These are phyloP conservation scores for Diphyllodes magnificus DNA, from an alignment of 2,113 vertebrate species.

Conservation along the genomic window DNA sequence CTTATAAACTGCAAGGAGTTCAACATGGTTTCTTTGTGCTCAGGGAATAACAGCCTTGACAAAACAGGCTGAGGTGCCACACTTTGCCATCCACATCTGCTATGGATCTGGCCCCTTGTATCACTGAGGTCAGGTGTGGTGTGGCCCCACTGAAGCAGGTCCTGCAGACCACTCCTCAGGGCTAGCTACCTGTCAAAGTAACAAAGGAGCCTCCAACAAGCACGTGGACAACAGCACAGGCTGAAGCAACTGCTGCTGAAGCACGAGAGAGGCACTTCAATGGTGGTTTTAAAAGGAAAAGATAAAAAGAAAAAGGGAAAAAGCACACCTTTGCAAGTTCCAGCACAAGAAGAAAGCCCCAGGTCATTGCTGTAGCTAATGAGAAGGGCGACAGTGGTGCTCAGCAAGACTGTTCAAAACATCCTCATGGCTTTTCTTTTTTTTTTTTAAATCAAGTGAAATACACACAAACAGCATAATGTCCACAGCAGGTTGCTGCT, in stretches of 20 bases:
- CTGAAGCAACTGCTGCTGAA: neutral
- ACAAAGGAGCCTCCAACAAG: neutral
- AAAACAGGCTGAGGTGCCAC: neutral
- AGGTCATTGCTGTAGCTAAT: neutral
- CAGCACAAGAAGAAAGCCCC: neutral
- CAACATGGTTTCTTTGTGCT: neutral
- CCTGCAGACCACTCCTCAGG: neutral
- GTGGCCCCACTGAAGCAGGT: neutral
- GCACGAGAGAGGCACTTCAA: neutral
- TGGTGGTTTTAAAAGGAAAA: neutral
- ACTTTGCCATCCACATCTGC: neutral
- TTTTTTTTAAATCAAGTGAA: neutral
- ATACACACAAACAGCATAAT: neutral
- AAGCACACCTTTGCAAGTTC: neutral
- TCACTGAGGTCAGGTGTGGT: neutral
- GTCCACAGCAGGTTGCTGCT: neutral
- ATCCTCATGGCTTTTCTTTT: neutral
- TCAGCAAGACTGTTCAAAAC: neutral
- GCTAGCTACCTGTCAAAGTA: neutral
- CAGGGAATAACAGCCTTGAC: neutral
- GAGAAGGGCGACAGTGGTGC: neutral
- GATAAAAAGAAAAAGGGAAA: neutral
- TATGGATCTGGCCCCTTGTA: accelerated
- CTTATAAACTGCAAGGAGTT: neutral
- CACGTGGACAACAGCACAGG: accelerated